These are phyloP conservation scores for Hycleus phaleratus DNA, from an alignment of 1,140 invertebrate genomes.

Conservation along the genomic window DNA sequence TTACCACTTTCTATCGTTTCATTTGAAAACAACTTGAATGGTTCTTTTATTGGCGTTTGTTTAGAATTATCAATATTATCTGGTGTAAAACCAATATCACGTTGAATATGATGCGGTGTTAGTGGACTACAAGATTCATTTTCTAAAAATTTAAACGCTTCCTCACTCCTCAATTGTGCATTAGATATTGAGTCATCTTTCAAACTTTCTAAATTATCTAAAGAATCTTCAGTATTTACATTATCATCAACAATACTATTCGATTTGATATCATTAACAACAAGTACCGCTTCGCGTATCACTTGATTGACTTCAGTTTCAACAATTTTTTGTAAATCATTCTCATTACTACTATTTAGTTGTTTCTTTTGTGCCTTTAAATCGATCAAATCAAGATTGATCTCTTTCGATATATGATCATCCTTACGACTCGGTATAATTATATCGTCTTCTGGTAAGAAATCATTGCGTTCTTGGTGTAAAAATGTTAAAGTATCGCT, in stretches of 20 bases:
- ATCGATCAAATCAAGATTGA: conserved; percentile 32
- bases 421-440: conserved; percentile 38
- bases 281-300: conserved; percentile 31
- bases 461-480: conserved; percentile 40
- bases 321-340: conserved; percentile 19
- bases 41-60: too few relatives aligned
- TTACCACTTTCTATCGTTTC: too few relatives aligned
- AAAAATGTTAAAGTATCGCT: conserved; percentile 38
- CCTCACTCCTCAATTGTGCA: conserved; percentile 35
- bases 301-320: conserved; percentile 31
- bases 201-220: conserved; percentile 31
- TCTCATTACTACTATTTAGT: conserved; percentile 6
- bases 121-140: conserved; percentile 33
- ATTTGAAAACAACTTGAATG: too few relatives aligned
- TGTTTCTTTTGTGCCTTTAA: conserved; percentile 23
- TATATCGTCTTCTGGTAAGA: conserved; percentile 37
- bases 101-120: not conserved
- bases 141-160: conserved; percentile 39
- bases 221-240: conserved; percentile 28
- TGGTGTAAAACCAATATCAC: too few relatives aligned
- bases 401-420: conserved; percentile 35
- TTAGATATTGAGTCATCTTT: conserved; percentile 32
- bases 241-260: conserved; percentile 27
- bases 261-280: conserved; percentile 27
- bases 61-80: too few relatives aligned